Conservation (phyloP, 2,888 invertebrate genomes). For the Acanthococcus lagerstroemiae region DNA sequence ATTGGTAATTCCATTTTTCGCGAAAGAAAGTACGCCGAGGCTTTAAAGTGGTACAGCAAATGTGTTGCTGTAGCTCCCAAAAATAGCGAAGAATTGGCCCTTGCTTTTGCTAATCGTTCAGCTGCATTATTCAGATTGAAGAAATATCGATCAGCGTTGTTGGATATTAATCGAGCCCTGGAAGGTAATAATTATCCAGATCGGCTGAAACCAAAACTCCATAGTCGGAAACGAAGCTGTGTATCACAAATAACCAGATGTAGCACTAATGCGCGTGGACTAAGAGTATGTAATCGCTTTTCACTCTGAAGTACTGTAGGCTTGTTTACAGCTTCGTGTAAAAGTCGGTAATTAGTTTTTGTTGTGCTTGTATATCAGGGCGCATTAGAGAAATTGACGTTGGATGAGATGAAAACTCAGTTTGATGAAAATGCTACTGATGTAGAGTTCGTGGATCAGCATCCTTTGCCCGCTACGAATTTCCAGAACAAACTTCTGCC, state of each 20-base stretch:
- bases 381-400: too few species aligned
- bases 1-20: conserved; percentile 45
- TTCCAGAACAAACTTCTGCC: conserved; percentile 42
- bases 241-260: too few species aligned
- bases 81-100: conserved; percentile 48
- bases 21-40: conserved; percentile 46
- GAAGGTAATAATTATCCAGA: conserved; percentile 53
- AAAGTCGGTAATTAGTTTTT: too few species aligned
- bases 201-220: conserved; percentile 53
- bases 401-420: background rate
- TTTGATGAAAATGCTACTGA: conserved; percentile 5
- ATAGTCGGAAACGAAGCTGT: conserved; percentile 45
- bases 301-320: too few species aligned
- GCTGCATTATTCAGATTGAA: conserved; percentile 53
- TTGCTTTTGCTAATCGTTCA: conserved; percentile 60
- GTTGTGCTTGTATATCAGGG: too few species aligned
- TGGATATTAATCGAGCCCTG: conserved; percentile 53
- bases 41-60: conserved; percentile 51
- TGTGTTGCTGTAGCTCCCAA: conserved; percentile 51
- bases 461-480: background rate
- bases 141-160: conserved; percentile 52
- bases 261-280: too few species aligned
- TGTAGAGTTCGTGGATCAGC: background rate
- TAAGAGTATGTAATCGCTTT: too few species aligned
- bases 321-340: too few species aligned